These are phyloP conservation scores for Galaxea fascicularis DNA, from an alignment of 92 coral and sea anemone species.

Conservation along the genomic window DNA sequence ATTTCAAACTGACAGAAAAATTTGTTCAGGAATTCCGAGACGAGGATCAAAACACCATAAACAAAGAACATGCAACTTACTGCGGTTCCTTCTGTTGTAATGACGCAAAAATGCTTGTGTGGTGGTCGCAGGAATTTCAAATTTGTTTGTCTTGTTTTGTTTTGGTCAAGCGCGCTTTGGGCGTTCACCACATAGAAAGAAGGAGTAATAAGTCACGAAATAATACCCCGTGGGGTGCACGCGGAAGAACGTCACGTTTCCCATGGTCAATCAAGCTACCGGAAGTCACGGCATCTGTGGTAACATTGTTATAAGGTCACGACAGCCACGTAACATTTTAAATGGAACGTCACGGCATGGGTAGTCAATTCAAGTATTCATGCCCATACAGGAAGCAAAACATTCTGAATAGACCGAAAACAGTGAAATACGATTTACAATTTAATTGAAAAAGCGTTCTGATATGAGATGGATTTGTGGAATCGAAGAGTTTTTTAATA, in stretches of 20 bases:
- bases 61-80: conserved; percentile 1
- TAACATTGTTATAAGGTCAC: neutral
- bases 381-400: neutral
- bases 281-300: neutral
- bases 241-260: neutral
- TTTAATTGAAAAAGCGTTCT: neutral
- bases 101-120: neutral
- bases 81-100: neutral
- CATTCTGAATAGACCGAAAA: neutral
- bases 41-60: no score
- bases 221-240: neutral
- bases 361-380: neutral
- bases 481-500: neutral
- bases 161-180: neutral
- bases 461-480: neutral
- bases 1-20: neutral
- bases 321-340: neutral
- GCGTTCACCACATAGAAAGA: conserved; percentile 3
- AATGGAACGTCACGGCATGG: neutral
- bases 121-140: conserved; percentile 5
- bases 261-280: neutral
- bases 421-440: neutral
- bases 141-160: neutral
- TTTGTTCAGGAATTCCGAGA: conserved; percentile 8
- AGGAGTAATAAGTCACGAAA: neutral